A percentile compares a stretch with the other conserved stretches of the same genome.
phyloP scores from a whole-genome alignment of 2,113 vertebrate genomes.

The Mirounga angustirostris region DNA sequence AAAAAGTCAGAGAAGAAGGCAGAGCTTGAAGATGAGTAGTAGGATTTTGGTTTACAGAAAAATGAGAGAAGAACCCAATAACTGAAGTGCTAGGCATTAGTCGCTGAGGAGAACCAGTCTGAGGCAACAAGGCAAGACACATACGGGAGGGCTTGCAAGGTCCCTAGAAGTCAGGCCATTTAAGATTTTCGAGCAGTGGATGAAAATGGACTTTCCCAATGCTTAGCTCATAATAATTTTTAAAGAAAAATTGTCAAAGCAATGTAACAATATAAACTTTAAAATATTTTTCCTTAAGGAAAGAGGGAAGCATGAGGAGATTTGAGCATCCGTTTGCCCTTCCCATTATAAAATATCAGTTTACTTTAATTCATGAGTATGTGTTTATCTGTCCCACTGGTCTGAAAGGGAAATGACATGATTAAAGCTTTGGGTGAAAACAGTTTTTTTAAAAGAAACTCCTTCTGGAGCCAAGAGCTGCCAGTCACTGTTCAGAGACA shows the following conservation, averaged over 20 bases:
- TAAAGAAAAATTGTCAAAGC: constrained; percentile 24
- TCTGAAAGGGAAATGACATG: constrained; percentile 65
- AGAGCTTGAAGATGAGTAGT: not conserved
- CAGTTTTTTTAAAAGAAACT: constrained; percentile 77
- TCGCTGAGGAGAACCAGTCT: not conserved
- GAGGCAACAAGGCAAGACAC: not conserved
- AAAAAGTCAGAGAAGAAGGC: not conserved
- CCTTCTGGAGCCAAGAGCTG: constrained; percentile 58
- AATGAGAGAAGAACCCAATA: not conserved
- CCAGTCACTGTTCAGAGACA: constrained; percentile 51
- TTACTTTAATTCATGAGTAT: constrained; percentile 73
- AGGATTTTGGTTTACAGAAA: not conserved
- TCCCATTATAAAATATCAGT: constrained; percentile 54
- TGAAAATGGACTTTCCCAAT: not conserved
- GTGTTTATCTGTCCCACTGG: constrained; percentile 54
- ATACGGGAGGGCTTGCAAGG: not conserved
- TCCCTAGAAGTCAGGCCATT: not conserved
- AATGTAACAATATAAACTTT: not conserved
- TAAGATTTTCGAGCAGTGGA: not conserved
- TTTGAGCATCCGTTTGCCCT: constrained; percentile 37
- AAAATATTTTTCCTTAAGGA: constrained; percentile 19
- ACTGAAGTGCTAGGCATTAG: not conserved
- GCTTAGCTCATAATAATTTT: not conserved
- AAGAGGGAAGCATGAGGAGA: not conserved
- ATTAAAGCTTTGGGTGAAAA: constrained; percentile 72